Base-by-base conservation (phyloP, 2,797 vertebrate genomes). In the Erpetoichthys calabaricus region DNA sequence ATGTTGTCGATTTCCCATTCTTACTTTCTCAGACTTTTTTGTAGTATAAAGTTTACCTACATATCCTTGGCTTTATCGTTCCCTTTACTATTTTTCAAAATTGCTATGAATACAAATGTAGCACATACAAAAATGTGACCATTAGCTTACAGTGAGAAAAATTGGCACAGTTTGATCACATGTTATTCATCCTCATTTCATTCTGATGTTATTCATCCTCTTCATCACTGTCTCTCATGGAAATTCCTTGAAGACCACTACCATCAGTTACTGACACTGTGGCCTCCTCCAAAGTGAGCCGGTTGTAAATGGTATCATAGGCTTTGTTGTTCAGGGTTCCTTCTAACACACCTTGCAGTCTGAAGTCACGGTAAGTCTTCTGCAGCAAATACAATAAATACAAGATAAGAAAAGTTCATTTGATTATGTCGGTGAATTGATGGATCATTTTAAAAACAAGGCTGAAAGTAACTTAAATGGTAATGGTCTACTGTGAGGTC, bases 161-260 rank as follows among this genome's bases (percentile, higher is more conserved):
- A 9, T 51, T 51, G n/a, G 41, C 50, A 51, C 50, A 5, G 5
- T 5, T 51, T 9, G n/a, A 25, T 6, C 41, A 51, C 41, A 51
- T 51, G 51, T 51, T 51, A 4, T 51, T n/a, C 41, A 51, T 51
- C 44, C 44, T 45, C 44, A 59, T 59, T 45, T 58, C 42, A 25
- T 55, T 41, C 53, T 51, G 46, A 49, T 25, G 61, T 82, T 80
- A 94, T 51, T 89, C 87, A 49, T 94, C 90, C 58, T 97, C 93
- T 74, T 94, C 89, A 2, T 98, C 93, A 3, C 93, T 98, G 83
- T 98, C 91, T 64, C 88, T 94, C 93, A 97, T 97, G 6, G 88
- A 91, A 71, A 98, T 87, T 54, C 93, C 94, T 74, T 92, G 91
- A 65, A 97, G 89, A 62, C 89, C 87, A 50, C 84, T 87, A 0